Evolutionary conservation across 2,888 invertebrate species (phyloP).

Genomic region (Mystacides longicornis): DNA sequence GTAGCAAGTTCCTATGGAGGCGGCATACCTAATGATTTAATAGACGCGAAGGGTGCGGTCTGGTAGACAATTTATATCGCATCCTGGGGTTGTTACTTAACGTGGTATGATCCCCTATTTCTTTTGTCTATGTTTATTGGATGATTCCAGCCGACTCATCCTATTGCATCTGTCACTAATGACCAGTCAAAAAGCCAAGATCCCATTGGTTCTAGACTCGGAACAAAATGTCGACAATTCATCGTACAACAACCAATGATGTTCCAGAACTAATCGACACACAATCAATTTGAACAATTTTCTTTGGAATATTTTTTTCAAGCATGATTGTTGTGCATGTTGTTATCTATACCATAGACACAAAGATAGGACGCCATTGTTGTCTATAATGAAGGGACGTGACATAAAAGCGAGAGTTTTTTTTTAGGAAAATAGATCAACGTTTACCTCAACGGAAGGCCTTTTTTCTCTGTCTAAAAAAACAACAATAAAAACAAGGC

Average conservation of each 20-base stretch:
- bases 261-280: slow-evolving; percentile 17
- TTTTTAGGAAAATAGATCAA: slow-evolving; percentile 4
- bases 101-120: slow-evolving; percentile 7
- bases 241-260: slow-evolving; percentile 22
- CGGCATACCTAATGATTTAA: neutral
- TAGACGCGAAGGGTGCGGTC: neutral
- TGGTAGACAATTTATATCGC: neutral
- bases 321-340: neutral
- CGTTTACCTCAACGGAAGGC: neutral
- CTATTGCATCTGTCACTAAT: slow-evolving; percentile 22
- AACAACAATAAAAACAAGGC: neutral
- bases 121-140: slow-evolving; percentile 22
- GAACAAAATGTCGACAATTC: slow-evolving; percentile 9
- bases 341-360: neutral
- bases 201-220: slow-evolving; percentile 17
- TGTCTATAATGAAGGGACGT: slow-evolving; percentile 20
- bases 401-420: slow-evolving; percentile 20
- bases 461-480: neutral
- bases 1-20: neutral
- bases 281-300: slow-evolving; percentile 10
- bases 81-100: neutral
- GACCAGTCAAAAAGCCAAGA: slow-evolving; percentile 13
- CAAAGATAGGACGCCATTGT: slow-evolving; percentile 16
- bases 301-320: neutral
- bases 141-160: slow-evolving; percentile 18